These are phyloP conservation scores for Hypothenemus hampei DNA, from an alignment of 1,140 invertebrate genomes.

Conservation along the genomic window DNA sequence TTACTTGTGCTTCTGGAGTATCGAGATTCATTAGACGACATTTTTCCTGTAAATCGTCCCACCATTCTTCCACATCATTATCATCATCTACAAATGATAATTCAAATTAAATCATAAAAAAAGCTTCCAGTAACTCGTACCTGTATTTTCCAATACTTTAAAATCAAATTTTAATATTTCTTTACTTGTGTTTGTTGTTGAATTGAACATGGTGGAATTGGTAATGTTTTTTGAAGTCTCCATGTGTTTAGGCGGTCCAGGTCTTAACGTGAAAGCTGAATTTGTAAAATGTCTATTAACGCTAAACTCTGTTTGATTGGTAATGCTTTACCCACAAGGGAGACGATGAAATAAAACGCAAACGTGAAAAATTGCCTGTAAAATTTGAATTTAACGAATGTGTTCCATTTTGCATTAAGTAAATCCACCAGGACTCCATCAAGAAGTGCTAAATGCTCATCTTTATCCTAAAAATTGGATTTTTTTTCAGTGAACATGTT, in stretches of 20 bases:
- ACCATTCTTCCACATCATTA: slow-evolving; percentile 58
- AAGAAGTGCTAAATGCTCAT: slow-evolving; percentile 92
- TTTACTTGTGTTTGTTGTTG: slow-evolving; percentile 12
- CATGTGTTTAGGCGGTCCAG: slow-evolving; percentile 55
- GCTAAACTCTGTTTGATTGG: too few species aligned
- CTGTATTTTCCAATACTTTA: too few species aligned
- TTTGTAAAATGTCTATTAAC: background rate
- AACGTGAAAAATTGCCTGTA: slow-evolving; percentile 90
- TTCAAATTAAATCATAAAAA: too few species aligned
- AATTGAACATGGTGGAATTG: slow-evolving; percentile 16
- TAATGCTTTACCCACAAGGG: slow-evolving; percentile 56
- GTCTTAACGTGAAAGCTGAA: slow-evolving; percentile 75
- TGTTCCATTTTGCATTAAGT: slow-evolving; percentile 96
- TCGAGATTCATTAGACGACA: slow-evolving; percentile 63
- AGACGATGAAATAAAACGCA: slow-evolving; percentile 82
- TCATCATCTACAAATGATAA: slow-evolving; percentile 35
- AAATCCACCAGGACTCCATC: slow-evolving; percentile 93
- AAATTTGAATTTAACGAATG: slow-evolving; percentile 93
- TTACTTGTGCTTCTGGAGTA: slow-evolving; percentile 54
- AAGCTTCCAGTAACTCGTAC: too few species aligned
- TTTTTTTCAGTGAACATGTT: slow-evolving; percentile 1
- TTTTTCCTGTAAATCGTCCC: slow-evolving; percentile 63
- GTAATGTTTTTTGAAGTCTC: slow-evolving; percentile 25
- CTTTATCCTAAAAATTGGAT: slow-evolving; percentile 68
- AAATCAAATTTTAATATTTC: too few species aligned